Evolutionary conservation across 2,888 invertebrate species (phyloP).

Genomic region (Rhagonycha lutea): DNA sequence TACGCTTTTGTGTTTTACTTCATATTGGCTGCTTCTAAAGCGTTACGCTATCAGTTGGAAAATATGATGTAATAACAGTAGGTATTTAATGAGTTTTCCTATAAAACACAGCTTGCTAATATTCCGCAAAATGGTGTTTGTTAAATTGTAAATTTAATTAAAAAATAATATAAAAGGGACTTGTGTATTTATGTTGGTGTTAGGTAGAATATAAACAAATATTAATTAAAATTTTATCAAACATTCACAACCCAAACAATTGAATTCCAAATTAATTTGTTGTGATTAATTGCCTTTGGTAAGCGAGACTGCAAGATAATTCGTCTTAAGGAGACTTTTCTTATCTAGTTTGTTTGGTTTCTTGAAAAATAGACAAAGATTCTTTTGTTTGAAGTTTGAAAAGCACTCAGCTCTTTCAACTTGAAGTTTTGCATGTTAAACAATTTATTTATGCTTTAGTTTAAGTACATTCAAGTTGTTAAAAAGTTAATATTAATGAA

Average conservation of each 20-base stretch:
- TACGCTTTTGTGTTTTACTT: background rate
- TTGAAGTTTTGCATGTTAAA: background rate
- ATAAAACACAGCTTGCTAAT: slow-evolving; percentile 3
- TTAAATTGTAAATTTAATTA: slow-evolving; percentile 1
- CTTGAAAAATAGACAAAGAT: slow-evolving; percentile 5
- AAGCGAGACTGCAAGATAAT: slow-evolving; percentile 11
- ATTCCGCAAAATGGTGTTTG: slow-evolving; percentile 1
- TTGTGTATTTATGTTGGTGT: background rate
- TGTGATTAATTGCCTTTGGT: slow-evolving; percentile 15
- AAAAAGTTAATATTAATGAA: background rate
- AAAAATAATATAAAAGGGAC: background rate
- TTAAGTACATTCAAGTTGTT: background rate
- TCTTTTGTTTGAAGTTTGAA: slow-evolving; percentile 11
- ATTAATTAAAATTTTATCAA: slow-evolving; percentile 16
- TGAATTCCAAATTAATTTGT: slow-evolving; percentile 17
- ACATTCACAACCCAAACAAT: slow-evolving; percentile 13
- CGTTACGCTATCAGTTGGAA: background rate
- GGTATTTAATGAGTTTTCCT: background rate
- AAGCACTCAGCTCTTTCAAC: slow-evolving; percentile 3
- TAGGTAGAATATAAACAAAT: slow-evolving; percentile 4
- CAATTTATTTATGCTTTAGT: background rate
- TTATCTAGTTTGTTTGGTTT: slow-evolving; percentile 6
- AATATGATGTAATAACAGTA: slow-evolving; percentile 2
- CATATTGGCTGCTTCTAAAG: background rate
- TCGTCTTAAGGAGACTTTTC: slow-evolving; percentile 1